phyloP scores from a whole-genome alignment of 35 echinoderm and acorn worm species.

The Ptychodera flava region DNA sequence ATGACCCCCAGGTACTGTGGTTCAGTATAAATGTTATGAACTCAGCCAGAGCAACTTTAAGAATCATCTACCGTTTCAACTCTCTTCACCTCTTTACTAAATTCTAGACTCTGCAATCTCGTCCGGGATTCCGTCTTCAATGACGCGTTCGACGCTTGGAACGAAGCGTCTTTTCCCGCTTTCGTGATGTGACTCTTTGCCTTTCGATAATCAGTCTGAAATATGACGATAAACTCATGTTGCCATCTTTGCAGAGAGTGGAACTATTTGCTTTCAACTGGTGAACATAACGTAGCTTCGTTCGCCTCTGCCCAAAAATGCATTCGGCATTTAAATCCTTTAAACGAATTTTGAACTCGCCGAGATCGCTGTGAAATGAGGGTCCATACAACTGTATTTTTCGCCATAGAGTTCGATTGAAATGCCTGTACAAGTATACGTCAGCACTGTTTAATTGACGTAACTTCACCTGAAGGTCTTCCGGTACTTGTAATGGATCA shows the following conservation, averaged over 20 bases:
- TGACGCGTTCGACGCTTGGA: too few relatives aligned
- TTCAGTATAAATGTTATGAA: too few relatives aligned
- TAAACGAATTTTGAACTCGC: neutral
- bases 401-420: slow-evolving; percentile 24
- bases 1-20: too few relatives aligned
- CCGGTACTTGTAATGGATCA: neutral
- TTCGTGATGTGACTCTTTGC: too few relatives aligned
- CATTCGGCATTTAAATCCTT: neutral
- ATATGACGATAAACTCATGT: too few relatives aligned
- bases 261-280: neutral
- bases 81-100: too few relatives aligned
- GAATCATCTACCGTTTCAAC: too few relatives aligned
- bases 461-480: neutral
- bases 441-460: slow-evolving; percentile 19
- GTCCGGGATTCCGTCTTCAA: too few relatives aligned
- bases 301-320: neutral
- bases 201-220: too few relatives aligned
- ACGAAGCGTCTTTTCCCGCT: too few relatives aligned
- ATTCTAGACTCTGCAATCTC: too few relatives aligned
- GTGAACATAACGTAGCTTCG: neutral
- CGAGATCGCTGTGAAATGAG: slow-evolving; percentile 25
- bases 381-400: slow-evolving; percentile 25
- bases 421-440: slow-evolving; percentile 19
- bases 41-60: too few relatives aligned
- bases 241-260: neutral